Evolutionary conservation across 2,888 invertebrate genomes (phyloP), one percentile per base, ranked within the genome.

Genomic region (Linyphia triangularis): DNA sequence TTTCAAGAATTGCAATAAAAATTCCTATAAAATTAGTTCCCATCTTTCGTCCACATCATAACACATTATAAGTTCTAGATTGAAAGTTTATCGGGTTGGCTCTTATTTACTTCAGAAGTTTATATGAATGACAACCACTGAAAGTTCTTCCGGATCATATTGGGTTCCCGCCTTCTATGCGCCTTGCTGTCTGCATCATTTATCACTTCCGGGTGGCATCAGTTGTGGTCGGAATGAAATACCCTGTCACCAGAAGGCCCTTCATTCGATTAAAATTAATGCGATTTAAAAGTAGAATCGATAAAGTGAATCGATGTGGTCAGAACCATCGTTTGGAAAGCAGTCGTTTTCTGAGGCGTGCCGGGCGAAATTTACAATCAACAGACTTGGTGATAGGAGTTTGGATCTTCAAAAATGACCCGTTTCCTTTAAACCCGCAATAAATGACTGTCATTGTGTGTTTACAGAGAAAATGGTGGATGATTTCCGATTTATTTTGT

Each of bases 261-360:
- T 72, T 63, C 40, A 63, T 37, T 72, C 82, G 72, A 72, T 82
- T 63, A 72, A 73, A 82, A 37, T 82, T 63, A 82, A 72, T 72
- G 72, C 63, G 37, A 28, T 77, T 77, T 77, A 63, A 77, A 77
- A 63, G 77, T 40, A 26, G 37, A 77, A 63, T 77, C 77, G 63
- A 77, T 77, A 61, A 33, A 9, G 6, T 61, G 16, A 19, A 26
- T 28, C 22, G 26, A 26, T 61, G 40, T 24, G 6, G 7, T 16
- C 51, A 5, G 16, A n/a, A 51, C 16, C n/a, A n/a, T n/a, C 16
- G 51, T n/a, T n/a, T n/a, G n/a, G n/a, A n/a, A n/a, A n/a, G n/a
- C n/a, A n/a, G n/a, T n/a, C n/a, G n/a, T n/a, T n/a, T n/a, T n/a
- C n/a, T n/a, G n/a, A n/a, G n/a, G n/a, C n/a, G n/a, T n/a, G n/a